A percentile compares a stretch with the other conserved stretches of the same genome.
phyloP scores from a whole-genome alignment of 2,113 vertebrate species.

The Diadophis punctatus region DNA sequence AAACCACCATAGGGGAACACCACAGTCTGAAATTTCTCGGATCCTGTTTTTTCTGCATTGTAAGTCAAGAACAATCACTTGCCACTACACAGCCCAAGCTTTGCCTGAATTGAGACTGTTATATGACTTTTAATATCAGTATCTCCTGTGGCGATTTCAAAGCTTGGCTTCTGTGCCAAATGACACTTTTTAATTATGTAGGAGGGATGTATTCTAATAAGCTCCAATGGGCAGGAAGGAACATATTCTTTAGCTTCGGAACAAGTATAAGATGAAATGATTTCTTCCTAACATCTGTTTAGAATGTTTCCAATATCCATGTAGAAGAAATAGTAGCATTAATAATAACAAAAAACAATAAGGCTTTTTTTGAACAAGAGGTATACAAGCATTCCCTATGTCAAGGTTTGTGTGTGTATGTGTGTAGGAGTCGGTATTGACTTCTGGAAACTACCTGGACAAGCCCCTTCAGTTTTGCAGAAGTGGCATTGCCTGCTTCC shows the following conservation, averaged over 20 bases:
- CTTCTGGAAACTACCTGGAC: background rate
- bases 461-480: background rate
- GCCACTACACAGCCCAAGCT: background rate
- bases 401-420: background rate
- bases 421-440: background rate
- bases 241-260: background rate
- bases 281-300: background rate
- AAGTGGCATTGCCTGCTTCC: background rate
- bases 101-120: background rate
- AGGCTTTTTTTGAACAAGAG: background rate
- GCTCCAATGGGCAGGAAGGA: background rate
- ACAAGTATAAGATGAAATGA: background rate
- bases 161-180: background rate
- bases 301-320: background rate
- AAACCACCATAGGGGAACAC: background rate
- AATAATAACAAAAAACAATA: background rate
- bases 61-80: background rate
- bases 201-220: background rate
- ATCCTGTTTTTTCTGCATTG: background rate
- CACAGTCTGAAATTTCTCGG: background rate
- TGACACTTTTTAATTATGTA: background rate
- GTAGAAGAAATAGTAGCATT: background rate
- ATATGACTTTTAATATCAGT: background rate
- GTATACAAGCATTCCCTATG: background rate
- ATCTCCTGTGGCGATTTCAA: background rate